A percentile compares a stretch with the other conserved stretches of the same genome.
These are phyloP conservation scores for Anastrepha ludens DNA, from an alignment of 1,140 invertebrate genomes.

Conservation along the genomic window DNA sequence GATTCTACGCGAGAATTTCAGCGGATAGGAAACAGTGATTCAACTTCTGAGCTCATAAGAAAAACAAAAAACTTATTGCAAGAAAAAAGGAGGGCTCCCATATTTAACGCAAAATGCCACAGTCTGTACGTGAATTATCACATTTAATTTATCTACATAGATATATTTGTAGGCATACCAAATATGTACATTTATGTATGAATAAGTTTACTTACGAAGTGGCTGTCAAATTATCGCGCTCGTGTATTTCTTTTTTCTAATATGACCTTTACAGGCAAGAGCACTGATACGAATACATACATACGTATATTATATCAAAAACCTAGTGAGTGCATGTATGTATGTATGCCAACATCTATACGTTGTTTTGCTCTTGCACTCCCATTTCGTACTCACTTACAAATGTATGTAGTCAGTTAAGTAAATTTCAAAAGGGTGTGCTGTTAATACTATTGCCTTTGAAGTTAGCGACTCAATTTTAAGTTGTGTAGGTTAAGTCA, in stretches of 20 bases:
- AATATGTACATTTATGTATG: neutral
- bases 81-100: neutral
- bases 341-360: neutral
- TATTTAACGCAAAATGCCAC: slow-evolving; percentile 13
- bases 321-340: neutral
- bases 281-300: neutral
- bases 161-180: no score
- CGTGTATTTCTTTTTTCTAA: no score
- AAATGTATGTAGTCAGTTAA: neutral
- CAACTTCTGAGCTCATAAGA: neutral
- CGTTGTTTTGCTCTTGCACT: neutral
- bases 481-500: no score
- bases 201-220: neutral
- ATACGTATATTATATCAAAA: no score
- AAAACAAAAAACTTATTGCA: neutral
- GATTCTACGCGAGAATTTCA: neutral
- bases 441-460: no score
- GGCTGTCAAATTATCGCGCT: no score
- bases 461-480: no score
- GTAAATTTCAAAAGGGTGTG: neutral
- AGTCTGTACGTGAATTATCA: slow-evolving; percentile 24
- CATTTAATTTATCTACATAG: neutral
- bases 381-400: no score
- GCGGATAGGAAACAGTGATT: neutral
- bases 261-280: no score